These are phyloP conservation scores for Neosalanx taihuensis DNA, from an alignment of 2,797 vertebrate genomes.

Conservation along the genomic window DNA sequence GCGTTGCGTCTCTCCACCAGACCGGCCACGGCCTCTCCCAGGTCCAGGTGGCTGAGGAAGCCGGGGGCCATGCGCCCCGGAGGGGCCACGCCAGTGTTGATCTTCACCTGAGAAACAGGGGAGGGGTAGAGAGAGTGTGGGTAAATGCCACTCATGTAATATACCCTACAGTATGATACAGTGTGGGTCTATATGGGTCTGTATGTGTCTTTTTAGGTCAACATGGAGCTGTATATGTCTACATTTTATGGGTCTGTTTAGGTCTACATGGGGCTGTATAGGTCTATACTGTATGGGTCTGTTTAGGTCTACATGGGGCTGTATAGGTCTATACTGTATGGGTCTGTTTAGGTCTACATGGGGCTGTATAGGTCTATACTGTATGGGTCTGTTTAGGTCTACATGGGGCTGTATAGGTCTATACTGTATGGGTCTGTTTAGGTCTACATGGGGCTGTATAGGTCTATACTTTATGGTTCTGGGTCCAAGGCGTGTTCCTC, in stretches of 20 bases:
- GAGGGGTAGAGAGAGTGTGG: background rate
- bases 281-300: background rate
- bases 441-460: background rate
- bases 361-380: no score
- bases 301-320: background rate
- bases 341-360: no score
- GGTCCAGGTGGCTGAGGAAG: conserved; percentile 74
- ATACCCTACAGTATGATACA: background rate
- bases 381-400: background rate
- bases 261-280: no score
- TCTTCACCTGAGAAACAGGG: conserved; percentile 71
- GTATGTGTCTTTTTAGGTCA: background rate
- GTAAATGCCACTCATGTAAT: background rate
- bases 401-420: background rate
- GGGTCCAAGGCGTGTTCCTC: conserved; percentile 19
- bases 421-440: no score
- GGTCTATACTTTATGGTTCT: background rate
- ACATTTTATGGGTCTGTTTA: no score
- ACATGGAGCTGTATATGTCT: background rate
- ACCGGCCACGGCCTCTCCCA: conserved; percentile 67
- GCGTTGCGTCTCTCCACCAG: conserved; percentile 62
- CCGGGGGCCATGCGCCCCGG: conserved; percentile 70
- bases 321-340: background rate
- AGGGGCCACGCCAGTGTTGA: conserved; percentile 75
- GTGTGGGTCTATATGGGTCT: background rate